Evolutionary conservation across 2,888 invertebrate species (phyloP).

Genomic region (Stenodera caucasica): DNA sequence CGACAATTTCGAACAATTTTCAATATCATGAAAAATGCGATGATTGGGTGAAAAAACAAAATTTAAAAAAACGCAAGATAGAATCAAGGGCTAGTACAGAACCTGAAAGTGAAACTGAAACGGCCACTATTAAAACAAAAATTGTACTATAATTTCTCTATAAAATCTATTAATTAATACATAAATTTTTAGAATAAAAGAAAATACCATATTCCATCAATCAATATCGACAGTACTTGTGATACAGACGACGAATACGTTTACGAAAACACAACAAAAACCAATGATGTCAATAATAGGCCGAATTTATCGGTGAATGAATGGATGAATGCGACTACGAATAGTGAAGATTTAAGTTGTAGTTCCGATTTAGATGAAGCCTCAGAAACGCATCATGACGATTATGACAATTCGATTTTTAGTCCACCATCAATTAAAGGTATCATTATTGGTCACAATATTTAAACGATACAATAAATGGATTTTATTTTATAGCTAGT

Average conservation of each 20-base stretch:
- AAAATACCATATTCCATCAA: slow-evolving; percentile 35
- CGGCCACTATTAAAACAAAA: slow-evolving; percentile 14
- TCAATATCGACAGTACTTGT: slow-evolving; percentile 40
- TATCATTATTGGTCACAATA: slow-evolving; percentile 12
- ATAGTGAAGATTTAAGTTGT: slow-evolving; percentile 82
- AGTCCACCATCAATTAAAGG: slow-evolving; percentile 60
- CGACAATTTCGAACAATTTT: slow-evolving; percentile 57
- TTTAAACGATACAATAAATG: too few species aligned
- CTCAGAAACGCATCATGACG: slow-evolving; percentile 53
- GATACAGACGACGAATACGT: slow-evolving; percentile 44
- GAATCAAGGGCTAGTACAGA: slow-evolving; percentile 22
- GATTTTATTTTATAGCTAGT: slow-evolving; percentile 73
- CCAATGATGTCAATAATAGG: slow-evolving; percentile 10
- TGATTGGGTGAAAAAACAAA: slow-evolving; percentile 22
- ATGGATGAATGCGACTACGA: slow-evolving; percentile 87
- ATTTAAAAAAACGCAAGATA: slow-evolving; percentile 11
- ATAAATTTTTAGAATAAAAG: slow-evolving; percentile 6
- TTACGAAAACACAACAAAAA: slow-evolving; percentile 14
- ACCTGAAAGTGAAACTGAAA: slow-evolving; percentile 24
- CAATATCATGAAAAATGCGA: slow-evolving; percentile 49
- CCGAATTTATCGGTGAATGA: slow-evolving; percentile 61
- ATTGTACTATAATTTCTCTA: too few species aligned
- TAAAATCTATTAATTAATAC: too few species aligned
- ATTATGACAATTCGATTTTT: slow-evolving; percentile 68
- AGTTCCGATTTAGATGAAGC: slow-evolving; percentile 61